Evolutionary conservation across 2,797 vertebrate species (phyloP).

Genomic region (Eulemur rubriventer): DNA sequence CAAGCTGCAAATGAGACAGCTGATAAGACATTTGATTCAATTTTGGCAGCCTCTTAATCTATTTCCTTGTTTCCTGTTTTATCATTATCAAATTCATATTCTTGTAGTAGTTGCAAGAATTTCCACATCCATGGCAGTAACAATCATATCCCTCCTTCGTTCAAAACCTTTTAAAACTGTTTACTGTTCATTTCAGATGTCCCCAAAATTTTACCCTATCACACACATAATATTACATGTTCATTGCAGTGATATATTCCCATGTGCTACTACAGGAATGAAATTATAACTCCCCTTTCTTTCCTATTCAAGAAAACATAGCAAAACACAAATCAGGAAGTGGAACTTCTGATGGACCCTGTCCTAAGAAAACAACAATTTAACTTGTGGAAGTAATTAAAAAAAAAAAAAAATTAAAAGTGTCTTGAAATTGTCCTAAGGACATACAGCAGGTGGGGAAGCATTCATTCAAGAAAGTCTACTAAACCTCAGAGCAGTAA

Average conservation of each 20-base stretch:
- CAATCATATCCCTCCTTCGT: background rate
- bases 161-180: background rate
- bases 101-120: background rate
- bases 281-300: background rate
- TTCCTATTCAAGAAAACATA: background rate
- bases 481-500: background rate
- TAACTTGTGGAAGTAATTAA: background rate
- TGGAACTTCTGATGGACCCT: background rate
- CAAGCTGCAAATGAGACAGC: background rate
- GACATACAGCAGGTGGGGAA: background rate
- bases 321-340: background rate
- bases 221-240: background rate
- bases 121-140: background rate
- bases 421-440: background rate
- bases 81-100: constrained; percentile 30
- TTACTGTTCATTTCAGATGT: background rate
- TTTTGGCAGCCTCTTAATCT: constrained; percentile 17
- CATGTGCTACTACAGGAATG: background rate
- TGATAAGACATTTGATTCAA: background rate
- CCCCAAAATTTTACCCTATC: background rate
- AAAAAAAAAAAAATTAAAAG: background rate
- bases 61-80: background rate
- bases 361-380: background rate
- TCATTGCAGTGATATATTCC: background rate
- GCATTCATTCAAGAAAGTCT: background rate